Evolutionary conservation across 2,113 vertebrate genomes (phyloP), one percentile per base, ranked within the genome.

Genomic region (Cyanoderma ruficeps): DNA sequence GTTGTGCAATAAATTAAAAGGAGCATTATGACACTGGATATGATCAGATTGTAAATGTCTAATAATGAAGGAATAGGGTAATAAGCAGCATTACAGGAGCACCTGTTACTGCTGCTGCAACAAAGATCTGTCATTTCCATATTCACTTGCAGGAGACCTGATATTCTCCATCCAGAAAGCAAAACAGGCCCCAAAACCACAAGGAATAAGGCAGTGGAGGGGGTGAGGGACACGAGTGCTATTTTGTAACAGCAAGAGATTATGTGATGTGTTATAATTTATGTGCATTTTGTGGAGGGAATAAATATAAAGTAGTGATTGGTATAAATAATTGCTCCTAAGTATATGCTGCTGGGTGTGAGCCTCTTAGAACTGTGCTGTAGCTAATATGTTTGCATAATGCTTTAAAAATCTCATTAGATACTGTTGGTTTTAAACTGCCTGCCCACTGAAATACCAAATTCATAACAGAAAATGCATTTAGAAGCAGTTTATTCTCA

Each of bases 1-100:
- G 96, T 94, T 96, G 90, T 89, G 71, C 87, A 93, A 89, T 90
- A 97, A 95, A 94, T 96, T 93, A 96, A 94, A 96, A 97, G 93
- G 83, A 93, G 77, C 93, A 91, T 95, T 95, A 85, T 94, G 88
- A 93, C 92, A 81, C 90, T 87, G 71, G 95, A 63, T 97, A 91
- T 95, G 92, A 96, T 93, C 23, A 1, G 94, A 75, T 86, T 90
- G 55, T 97, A 97, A 98, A 96, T 97, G 95, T 93, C 96, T 95
- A 96, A 95, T 97, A 97, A 97, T 94, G 96, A 96, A 94, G 92
- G 93, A 94, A 94, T 89, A 64, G 96, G 86, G 87, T 90, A 93
- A 95, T 80, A 95, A 90, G 57, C 87, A 84, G 72, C 83, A 94
- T 96, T 96, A 96, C 47, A 93, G 77, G 90, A 90, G 94, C 97